Evolutionary conservation across 2,113 vertebrate genomes (phyloP).

Genomic region (Zosterops pallidus): DNA sequence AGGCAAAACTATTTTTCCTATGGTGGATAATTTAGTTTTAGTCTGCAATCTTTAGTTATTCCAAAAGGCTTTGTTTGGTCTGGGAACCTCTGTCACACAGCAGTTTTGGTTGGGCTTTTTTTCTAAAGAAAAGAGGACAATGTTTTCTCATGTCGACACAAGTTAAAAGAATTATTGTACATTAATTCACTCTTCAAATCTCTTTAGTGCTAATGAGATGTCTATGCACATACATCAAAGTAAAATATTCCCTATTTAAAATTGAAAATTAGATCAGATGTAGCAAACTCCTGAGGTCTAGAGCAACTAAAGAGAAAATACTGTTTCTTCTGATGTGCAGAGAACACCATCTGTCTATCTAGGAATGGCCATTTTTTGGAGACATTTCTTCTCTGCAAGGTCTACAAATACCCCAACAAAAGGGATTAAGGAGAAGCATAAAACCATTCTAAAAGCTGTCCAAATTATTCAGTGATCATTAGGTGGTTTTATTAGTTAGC

Average conservation of each 20-base stretch:
- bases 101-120: background rate
- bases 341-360: background rate
- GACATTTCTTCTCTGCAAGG: background rate
- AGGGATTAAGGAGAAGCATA: background rate
- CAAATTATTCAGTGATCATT: background rate
- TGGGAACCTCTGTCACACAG: background rate
- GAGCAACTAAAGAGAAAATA: background rate
- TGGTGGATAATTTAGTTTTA: background rate
- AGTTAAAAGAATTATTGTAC: background rate
- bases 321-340: background rate
- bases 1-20: background rate
- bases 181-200: background rate
- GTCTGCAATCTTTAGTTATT: background rate
- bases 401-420: background rate
- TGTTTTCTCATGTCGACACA: background rate
- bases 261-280: background rate
- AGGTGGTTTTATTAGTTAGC: background rate
- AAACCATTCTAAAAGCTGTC: background rate
- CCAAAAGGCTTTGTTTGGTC: background rate
- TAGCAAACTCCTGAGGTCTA: background rate
- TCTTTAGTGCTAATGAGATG: background rate
- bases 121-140: background rate
- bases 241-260: background rate
- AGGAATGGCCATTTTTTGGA: background rate
- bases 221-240: background rate